These are phyloP conservation scores for Drosophila nigricruria DNA, from an alignment of 2,888 invertebrate genomes.

Conservation along the genomic window DNA sequence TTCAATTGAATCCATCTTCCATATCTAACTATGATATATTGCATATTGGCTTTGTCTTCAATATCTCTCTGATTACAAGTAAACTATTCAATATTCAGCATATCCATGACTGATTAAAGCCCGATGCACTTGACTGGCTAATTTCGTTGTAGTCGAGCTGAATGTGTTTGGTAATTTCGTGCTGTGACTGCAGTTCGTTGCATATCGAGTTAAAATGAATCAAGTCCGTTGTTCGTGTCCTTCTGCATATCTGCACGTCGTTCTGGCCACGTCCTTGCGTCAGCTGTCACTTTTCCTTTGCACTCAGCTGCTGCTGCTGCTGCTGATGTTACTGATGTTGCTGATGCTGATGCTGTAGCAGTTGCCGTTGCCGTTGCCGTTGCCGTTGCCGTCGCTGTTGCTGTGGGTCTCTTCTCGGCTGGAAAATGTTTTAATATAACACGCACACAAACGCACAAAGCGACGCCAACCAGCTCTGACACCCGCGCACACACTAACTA, in stretches of 20 bases:
- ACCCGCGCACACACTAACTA: slow-evolving; percentile 66
- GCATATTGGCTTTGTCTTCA: not conserved
- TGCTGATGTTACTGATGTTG: too few relatives aligned
- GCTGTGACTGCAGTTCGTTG: slow-evolving; percentile 24
- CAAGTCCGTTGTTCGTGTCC: slow-evolving; percentile 13
- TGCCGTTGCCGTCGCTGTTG: slow-evolving; percentile 7
- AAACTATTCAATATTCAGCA: not conserved
- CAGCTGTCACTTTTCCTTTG: slow-evolving; percentile 68
- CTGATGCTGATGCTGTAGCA: not conserved
- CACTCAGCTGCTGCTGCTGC: slow-evolving; percentile 24
- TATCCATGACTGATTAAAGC: slow-evolving; percentile 7
- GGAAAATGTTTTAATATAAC: slow-evolving; percentile 68
- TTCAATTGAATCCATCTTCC: not conserved
- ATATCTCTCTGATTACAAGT: not conserved
- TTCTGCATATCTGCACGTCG: slow-evolving; percentile 8
- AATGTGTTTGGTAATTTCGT: slow-evolving; percentile 13
- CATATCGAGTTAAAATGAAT: slow-evolving; percentile 37
- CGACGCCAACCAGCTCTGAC: slow-evolving; percentile 57
- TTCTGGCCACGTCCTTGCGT: slow-evolving; percentile 48
- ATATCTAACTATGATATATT: too few relatives aligned
- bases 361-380: not conserved
- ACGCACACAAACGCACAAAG: slow-evolving; percentile 48
- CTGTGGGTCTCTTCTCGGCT: slow-evolving; percentile 40
- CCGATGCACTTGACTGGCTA: slow-evolving; percentile 6
- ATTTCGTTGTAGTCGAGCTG: slow-evolving; percentile 5